Percentiles rank a stretch among this genome's conserved stretches.
Conservation (phyloP, 2,888 invertebrate genomes). For the Exocentrus adspersus region DNA sequence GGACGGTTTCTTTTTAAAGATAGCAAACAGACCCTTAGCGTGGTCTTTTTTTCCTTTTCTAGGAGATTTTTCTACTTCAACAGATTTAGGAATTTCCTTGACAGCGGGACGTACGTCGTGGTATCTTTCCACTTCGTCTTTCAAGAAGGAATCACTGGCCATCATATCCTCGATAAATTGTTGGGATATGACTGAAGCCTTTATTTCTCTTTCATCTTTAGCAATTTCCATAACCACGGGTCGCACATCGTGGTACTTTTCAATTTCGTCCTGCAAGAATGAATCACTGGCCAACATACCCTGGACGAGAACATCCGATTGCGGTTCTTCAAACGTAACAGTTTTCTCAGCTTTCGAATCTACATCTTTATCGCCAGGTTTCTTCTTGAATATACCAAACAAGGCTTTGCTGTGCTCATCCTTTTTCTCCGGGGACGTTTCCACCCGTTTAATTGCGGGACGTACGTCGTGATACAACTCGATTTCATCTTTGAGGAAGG, state of each 20-base stretch:
- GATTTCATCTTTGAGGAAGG: conserved; percentile 42
- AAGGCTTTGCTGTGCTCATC: conserved; percentile 20
- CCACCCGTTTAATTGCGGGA: conserved; percentile 8
- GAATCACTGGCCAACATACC: conserved; percentile 3
- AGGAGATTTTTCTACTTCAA: not conserved
- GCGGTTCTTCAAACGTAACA: conserved; percentile 10
- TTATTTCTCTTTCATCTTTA: not conserved
- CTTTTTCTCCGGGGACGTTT: not conserved
- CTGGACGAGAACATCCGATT: conserved; percentile 19
- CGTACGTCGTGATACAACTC: conserved; percentile 44
- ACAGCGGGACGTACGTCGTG: conserved; percentile 31
- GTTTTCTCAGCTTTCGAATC: conserved; percentile 23
- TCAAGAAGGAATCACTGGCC: conserved; percentile 37
- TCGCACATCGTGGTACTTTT: conserved; percentile 25
- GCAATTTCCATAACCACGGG: conserved; percentile 30
- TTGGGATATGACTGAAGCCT: conserved; percentile 5
- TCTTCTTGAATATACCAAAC: conserved; percentile 27
- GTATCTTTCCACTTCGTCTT: conserved; percentile 42
- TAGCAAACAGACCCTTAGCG: conserved; percentile 30
- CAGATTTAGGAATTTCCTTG: not conserved
- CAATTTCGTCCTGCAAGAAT: conserved; percentile 33
- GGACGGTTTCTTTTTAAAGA: conserved; percentile 39
- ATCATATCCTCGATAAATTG: conserved; percentile 20
- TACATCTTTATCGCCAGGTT: conserved; percentile 27
- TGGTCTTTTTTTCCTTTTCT: conserved; percentile 19